Evolutionary conservation across 2,888 invertebrate genomes (phyloP).

Genomic region (Bibio marci): DNA sequence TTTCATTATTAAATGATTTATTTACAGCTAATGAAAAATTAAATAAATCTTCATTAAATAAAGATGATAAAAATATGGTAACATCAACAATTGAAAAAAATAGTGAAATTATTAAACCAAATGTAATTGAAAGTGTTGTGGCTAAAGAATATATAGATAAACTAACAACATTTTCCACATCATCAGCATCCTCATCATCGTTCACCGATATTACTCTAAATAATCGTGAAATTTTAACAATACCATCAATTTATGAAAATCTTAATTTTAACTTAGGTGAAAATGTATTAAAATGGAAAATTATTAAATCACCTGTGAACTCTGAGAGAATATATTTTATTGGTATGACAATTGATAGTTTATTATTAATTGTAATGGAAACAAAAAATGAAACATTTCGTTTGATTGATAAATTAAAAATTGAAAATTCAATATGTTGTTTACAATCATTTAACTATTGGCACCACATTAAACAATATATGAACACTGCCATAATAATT

Average conservation of each 20-base stretch:
- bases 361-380: slow-evolving; percentile 16
- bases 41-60: not conserved
- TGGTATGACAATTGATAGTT: slow-evolving; percentile 16
- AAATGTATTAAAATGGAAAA: slow-evolving; percentile 19
- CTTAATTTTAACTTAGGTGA: slow-evolving; percentile 16
- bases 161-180: no score
- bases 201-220: no score
- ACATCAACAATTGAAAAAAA: not conserved
- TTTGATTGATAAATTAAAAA: not conserved
- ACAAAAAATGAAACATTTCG: slow-evolving; percentile 1
- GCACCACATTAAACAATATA: slow-evolving; percentile 14
- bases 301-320: not conserved
- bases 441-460: slow-evolving; percentile 19
- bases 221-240: slow-evolving; percentile 18
- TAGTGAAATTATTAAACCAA: not conserved
- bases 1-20: not conserved
- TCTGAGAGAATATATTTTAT: slow-evolving; percentile 11
- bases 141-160: not conserved
- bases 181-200: no score
- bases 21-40: not conserved
- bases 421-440: slow-evolving; percentile 2
- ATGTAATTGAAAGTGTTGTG: slow-evolving; percentile 1
- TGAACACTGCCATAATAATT: slow-evolving; percentile 15
- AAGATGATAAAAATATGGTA: not conserved
- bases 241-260: slow-evolving; percentile 21